phyloP scores from a whole-genome alignment of 2,888 invertebrate genomes.

The Furcula furcula region DNA sequence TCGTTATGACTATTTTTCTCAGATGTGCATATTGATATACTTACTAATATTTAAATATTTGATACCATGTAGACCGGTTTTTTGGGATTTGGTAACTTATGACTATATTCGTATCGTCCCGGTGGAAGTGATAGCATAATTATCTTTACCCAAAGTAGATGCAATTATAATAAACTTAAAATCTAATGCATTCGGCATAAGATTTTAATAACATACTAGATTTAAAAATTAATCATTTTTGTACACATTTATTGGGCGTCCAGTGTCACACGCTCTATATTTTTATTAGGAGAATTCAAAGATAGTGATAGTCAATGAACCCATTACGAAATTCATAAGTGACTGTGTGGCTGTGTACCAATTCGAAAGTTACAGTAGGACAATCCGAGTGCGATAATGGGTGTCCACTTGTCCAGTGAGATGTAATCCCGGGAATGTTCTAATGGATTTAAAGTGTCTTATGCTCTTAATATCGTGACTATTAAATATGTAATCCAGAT shows the following conservation, averaged over 20 bases:
- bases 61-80: not conserved
- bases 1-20: constrained; percentile 31
- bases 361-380: constrained; percentile 52
- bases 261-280: constrained; percentile 17
- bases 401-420: constrained; percentile 41
- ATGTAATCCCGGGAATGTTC: constrained; percentile 60
- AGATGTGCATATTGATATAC: not conserved
- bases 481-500: constrained; percentile 50
- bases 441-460: constrained; percentile 70
- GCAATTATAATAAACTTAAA: not conserved
- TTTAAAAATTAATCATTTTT: not conserved
- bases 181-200: not conserved
- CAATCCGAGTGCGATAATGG: constrained; percentile 51
- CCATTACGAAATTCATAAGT: constrained; percentile 49
- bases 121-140: not conserved
- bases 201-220: not conserved
- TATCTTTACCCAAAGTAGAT: too few relatives aligned
- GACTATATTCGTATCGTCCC: not conserved
- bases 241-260: not conserved
- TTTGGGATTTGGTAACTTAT: not conserved
- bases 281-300: constrained; percentile 35
- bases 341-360: constrained; percentile 34
- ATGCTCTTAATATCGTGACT: constrained; percentile 59
- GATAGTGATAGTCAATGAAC: constrained; percentile 51
- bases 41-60: too few relatives aligned